These are phyloP conservation scores for Lithosia quadra DNA, from an alignment of 2,888 invertebrate species.

Conservation along the genomic window DNA sequence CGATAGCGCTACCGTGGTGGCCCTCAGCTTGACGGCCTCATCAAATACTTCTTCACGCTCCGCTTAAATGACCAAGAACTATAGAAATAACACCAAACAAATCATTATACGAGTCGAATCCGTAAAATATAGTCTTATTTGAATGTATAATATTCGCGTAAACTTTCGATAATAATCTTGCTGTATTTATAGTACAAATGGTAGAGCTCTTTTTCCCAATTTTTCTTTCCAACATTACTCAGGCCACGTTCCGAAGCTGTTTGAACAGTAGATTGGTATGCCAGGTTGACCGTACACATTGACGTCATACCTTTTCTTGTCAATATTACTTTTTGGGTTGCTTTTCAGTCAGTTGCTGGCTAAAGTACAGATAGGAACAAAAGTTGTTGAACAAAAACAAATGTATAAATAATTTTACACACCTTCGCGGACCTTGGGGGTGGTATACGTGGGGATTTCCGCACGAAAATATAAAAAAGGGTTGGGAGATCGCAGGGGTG, in stretches of 20 bases:
- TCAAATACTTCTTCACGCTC: no score
- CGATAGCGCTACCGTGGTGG: no score
- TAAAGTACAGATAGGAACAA: not conserved
- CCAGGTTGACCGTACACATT: slow-evolving; percentile 9
- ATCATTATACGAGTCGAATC: no score
- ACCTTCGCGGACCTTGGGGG: no score
- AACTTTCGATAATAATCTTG: not conserved
- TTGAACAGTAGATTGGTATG: slow-evolving; percentile 15
- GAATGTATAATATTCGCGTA: no score
- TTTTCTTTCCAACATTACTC: slow-evolving; percentile 18
- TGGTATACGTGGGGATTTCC: no score
- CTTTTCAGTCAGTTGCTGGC: not conserved
- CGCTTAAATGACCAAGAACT: no score
- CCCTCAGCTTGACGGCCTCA: no score
- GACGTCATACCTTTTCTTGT: slow-evolving; percentile 8
- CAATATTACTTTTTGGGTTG: not conserved
- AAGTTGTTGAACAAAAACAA: not conserved
- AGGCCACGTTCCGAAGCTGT: slow-evolving; percentile 5
- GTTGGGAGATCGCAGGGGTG: no score
- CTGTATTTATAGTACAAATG: slow-evolving; percentile 28
- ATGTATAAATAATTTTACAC: not conserved
- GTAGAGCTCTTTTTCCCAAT: slow-evolving; percentile 7
- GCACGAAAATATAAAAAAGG: no score
- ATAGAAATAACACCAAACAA: no score
- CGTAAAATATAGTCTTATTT: no score